Evolutionary conservation across 2,888 invertebrate genomes (phyloP), one percentile per base, ranked within the genome.

Genomic region (Nymphalis urticae): DNA sequence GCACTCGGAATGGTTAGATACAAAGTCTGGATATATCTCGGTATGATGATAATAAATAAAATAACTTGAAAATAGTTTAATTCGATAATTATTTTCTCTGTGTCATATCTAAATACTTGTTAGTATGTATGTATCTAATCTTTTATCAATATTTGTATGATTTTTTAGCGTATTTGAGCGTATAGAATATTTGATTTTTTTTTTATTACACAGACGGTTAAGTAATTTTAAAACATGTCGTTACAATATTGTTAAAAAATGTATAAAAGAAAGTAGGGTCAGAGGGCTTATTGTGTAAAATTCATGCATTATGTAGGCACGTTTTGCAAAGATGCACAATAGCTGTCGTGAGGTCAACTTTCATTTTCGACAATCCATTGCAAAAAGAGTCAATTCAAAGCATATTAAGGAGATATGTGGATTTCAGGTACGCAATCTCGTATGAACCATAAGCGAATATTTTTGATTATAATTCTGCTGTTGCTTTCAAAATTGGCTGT

Each of bases 371-470:
- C 76, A 75, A 82, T 83, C 82, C 82, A 82, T 79, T 72, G 76
- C 77, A 79, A 80, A 88, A 86, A 86, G 82, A 80, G 71, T 80
- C 80, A 78, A 85, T 83, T 83, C 77, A 85, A 83, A 83, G 76
- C 78, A 79, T 82, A 82, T 64, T 70, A 67, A 79, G 75, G 77
- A 80, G 76, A 82, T 80, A 80, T 77, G 77, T 73, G 75, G 68
- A 68, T 69, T 63, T 62, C 64, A 51, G 68, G 68, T 66, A 64
- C 66, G 66, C 62, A 67, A 67, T 68, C 70, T 66, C 60, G 68
- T 68, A 68, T 56, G 62, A 54, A 59, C 59, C 51, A 54, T 69
- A 70, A 68, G 53, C 48, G 70, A 65, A 72, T 68, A 72, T 72
- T 70, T 71, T 74, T 73, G 70, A 70, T 71, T 74, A 74, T 73